A percentile compares a stretch with the other conserved stretches of the same genome.
Conservation (phyloP, 2,113 vertebrate species). For the Brachyhypopomus gauderio region DNA sequence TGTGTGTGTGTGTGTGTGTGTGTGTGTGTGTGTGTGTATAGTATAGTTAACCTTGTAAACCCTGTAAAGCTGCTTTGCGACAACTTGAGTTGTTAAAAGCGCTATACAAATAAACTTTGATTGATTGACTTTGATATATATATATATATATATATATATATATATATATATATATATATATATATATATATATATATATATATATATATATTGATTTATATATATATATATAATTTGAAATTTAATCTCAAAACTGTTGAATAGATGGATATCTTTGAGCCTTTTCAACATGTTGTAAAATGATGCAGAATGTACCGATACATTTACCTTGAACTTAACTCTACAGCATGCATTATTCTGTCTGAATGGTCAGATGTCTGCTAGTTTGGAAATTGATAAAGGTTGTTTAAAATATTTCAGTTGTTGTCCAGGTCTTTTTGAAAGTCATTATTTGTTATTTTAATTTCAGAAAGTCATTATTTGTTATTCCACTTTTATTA, state of each 20-base stretch:
- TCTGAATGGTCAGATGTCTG: neutral
- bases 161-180: too few relatives aligned
- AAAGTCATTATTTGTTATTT: neutral
- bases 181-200: too few relatives aligned
- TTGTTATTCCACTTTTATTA: conserved; percentile 32
- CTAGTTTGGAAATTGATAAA: neutral
- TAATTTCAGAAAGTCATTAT: conserved; percentile 20
- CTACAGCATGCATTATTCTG: neutral
- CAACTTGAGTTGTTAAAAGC: too few relatives aligned
- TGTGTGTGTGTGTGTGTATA: too few relatives aligned
- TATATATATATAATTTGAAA: conserved; percentile 43
- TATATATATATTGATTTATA: too few relatives aligned
- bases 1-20: too few relatives aligned
- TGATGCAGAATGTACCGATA: conserved; percentile 67
- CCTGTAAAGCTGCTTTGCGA: too few relatives aligned
- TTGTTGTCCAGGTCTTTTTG: neutral
- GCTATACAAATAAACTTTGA: too few relatives aligned
- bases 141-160: too few relatives aligned
- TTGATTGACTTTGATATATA: too few relatives aligned
- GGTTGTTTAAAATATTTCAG: neutral
- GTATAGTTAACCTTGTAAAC: too few relatives aligned
- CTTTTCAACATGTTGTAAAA: conserved; percentile 55
- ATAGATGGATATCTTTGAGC: conserved; percentile 37
- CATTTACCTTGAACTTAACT: conserved; percentile 49
- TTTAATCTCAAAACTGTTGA: conserved; percentile 21